Evolutionary conservation across 1,140 invertebrate species (phyloP), one percentile per base, ranked within the genome.

Genomic region (Zelostemma sp.): DNA sequence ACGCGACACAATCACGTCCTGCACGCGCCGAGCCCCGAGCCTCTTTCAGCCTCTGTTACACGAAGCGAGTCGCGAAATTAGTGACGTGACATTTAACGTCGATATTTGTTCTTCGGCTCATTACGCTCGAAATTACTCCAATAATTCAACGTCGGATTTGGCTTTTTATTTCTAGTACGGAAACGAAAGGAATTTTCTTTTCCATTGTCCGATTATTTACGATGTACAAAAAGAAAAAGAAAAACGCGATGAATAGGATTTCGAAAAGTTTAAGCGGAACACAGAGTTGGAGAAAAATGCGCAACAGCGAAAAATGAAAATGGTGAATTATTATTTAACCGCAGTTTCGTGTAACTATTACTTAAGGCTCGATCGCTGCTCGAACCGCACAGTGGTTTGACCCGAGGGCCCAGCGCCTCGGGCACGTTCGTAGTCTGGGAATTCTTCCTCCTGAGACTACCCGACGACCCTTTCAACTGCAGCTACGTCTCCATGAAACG

Each of bases 1-100:
- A 73, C 72, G 76, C 79, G 79, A 82, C 80, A 83, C 80, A 84
- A 85, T 85, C 81, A 82, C 81, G 78, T 82, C 78, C 77, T 85
- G 83, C 83, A 84, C 83, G 83, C 82, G 83, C 81, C 83, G 82
- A 77, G 81, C 78, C 80, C 71, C 78, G 72, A 81, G 82, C 81
- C 76, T 80, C 79, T 76, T 78, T 75, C 72, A 75, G 80, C 56
- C 76, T 25, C 60, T 71, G 79, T 77, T 85, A 82, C 80, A 82
- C 82, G 80, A 82, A 59, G 80, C 64, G 49, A 19, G n/a, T 12
- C 38, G 33, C 12, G 18, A 28, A 28, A 43, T 55, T 55, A 19
- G 16, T 21, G 41, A 21, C n/a, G n/a, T n/a, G n/a, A n/a, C n/a
- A n/a, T n/a, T n/a, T n/a, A n/a, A n/a, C n/a, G n/a, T n/a, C n/a